Base-by-base conservation (phyloP, 2,113 vertebrate genomes). In the Tachysurus fulvidraco region DNA sequence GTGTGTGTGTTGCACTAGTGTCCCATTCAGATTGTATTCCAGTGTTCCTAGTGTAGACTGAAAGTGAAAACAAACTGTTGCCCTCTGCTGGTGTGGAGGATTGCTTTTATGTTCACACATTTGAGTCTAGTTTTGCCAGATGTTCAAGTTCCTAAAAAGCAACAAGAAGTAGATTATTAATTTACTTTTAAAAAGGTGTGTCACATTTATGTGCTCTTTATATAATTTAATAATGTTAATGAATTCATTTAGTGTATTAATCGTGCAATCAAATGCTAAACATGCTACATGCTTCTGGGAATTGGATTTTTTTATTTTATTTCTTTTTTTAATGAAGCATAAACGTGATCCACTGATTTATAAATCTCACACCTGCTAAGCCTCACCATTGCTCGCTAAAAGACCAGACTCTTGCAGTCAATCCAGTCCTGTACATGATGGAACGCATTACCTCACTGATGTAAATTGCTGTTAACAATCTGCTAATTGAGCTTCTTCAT, bases 401-500 rank as follows among this genome's bases (percentile, higher is more conserved):
- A 71, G 54, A 79, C 74, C 6, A 60, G 54, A 21, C 78, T 10
- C 30, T 23, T 59, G 3, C 11, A 81, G 78, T 81, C 78, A 44
- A 59, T 81, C 78, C 2, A 25, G 55, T 55, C 55, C 78, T 60
- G 55, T 59, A 60, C 57, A 81, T 60, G 73, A 87, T 59, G 74
- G 78, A 79, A 79, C 50, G 62, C 84, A 73, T 79, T 89, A 83
- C 83, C 81, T 41, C 82, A 81, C 73, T 83, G 85, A 88, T 80
- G 85, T 90, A 86, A 90, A 87, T 81, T 86, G 59, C 87, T 83
- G 87, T 85, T 84, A 87, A 88, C 88, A 90, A 91, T 91, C 83
- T 62, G 88, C 86, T 91, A 89, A 88, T 89, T 90, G 88, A 87
- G 44, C 74, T 78, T 50, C 81, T 89, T 87, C 85, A 88, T 90